Evolutionary conservation across 1,140 invertebrate genomes (phyloP).

Genomic region (Drosophila triauraria): DNA sequence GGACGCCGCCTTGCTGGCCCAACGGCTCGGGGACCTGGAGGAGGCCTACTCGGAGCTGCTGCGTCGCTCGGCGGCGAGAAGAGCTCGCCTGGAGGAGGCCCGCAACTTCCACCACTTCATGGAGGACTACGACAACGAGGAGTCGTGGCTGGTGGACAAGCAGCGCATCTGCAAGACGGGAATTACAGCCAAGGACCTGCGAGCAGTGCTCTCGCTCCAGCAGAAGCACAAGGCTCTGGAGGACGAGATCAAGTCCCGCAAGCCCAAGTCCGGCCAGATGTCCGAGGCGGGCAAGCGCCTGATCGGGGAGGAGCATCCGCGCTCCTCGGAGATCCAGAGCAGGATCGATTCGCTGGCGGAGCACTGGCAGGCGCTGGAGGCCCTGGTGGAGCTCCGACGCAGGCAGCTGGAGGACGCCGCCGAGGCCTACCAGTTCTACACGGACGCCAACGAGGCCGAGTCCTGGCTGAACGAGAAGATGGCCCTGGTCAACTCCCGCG

Average conservation of each 20-base stretch:
- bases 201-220: slow-evolving; percentile 94
- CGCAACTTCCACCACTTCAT: slow-evolving; percentile 97
- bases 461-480: slow-evolving; percentile 98
- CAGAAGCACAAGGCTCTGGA: slow-evolving; percentile 98
- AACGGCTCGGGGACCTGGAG: slow-evolving; percentile 90
- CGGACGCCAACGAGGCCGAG: slow-evolving; percentile 98
- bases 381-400: slow-evolving; percentile 92
- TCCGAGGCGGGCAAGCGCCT: slow-evolving; percentile 90
- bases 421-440: slow-evolving; percentile 97
- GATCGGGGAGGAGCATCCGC: slow-evolving; percentile 91
- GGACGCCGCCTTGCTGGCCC: slow-evolving; percentile 89
- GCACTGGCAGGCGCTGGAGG: slow-evolving; percentile 94
- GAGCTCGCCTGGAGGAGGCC: slow-evolving; percentile 94
- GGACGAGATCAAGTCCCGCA: slow-evolving; percentile 96
- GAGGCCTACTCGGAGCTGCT: slow-evolving; percentile 90
- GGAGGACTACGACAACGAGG: slow-evolving; percentile 97
- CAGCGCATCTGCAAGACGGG: slow-evolving; percentile 95
- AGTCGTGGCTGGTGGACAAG: slow-evolving; percentile 96
- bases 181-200: slow-evolving; percentile 96
- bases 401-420: slow-evolving; percentile 96
- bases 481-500: slow-evolving; percentile 93
- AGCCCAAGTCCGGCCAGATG: slow-evolving; percentile 92
- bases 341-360: slow-evolving; percentile 93
- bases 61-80: slow-evolving; percentile 88
- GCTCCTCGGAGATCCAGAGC: slow-evolving; percentile 91